Evolutionary conservation across 2,888 invertebrate species (phyloP), one percentile per base, ranked within the genome.

Genomic region (Loripinus fragilis): DNA sequence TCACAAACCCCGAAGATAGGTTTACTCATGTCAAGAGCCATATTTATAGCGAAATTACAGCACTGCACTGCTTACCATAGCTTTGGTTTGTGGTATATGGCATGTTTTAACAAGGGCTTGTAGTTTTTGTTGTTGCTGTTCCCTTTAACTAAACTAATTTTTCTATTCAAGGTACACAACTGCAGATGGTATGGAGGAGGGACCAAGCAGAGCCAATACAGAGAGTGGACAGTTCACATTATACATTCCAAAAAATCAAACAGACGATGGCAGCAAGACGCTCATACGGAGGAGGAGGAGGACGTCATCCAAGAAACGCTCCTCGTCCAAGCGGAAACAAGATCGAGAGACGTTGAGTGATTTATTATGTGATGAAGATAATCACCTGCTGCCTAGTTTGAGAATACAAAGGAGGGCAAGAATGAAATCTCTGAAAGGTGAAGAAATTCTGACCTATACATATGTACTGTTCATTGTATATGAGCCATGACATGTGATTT

Each of bases 201-300:
- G 81, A 17, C 66, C 41, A 12, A 28, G 33, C 52, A 45, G 69
- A 10, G 23, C 73, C 35, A 50, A 74, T 33, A 71, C 74, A 20
- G 79, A 81, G 33, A 68, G 68, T 15, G 74, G 60, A 28, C 60
- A 60, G 33, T 30, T 60, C 2, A 81, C 81, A 15, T 67, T 84
- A 17, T 80, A 84, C 50, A 81, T 81, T 71, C 81, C 87, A 7
- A 85, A 88, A 55, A 87, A 89, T 60, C 87, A 87, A 71, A 86
- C 87, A 33, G 83, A 83, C 0, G 81, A 83, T 50, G 81, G 81
- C 3, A 71, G 72, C 35, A 80, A 72, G 48, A 84, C 86, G 15
- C 67, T 87, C 33, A 81, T 87, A 2, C 55, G 87, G 41, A 74
- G 81, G 38, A 65, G 86, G 20, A 70, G 80, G 50, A 78, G 78